Evolutionary conservation across 2,113 vertebrate genomes (phyloP).

Genomic region (Condylura cristata): DNA sequence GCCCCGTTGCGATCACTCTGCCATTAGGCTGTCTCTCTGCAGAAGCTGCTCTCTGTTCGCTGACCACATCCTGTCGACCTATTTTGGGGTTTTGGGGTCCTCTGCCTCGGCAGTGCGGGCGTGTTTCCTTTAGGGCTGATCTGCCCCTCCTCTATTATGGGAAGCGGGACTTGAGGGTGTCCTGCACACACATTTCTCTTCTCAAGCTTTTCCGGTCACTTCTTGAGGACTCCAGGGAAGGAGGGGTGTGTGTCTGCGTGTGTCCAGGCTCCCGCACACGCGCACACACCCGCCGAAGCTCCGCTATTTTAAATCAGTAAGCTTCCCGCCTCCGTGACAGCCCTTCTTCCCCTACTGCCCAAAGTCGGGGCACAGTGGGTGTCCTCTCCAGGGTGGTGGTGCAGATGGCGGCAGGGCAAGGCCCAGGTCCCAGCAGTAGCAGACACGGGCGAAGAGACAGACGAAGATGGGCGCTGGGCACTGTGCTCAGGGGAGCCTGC

Average conservation of each 20-base stretch:
- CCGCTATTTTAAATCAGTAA: background rate
- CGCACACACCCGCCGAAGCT: background rate
- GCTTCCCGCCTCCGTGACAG: background rate
- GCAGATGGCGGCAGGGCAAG: slow-evolving; percentile 49
- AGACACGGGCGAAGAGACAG: slow-evolving; percentile 68
- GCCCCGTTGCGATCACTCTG: background rate
- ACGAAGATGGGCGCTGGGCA: slow-evolving; percentile 70
- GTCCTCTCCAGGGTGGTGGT: slow-evolving; percentile 38
- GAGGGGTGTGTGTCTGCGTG: background rate
- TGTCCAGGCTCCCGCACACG: background rate
- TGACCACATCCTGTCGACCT: background rate
- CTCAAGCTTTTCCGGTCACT: slow-evolving; percentile 6
- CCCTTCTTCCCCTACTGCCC: background rate
- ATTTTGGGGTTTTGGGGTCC: rapidly evolving
- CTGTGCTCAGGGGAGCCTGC: slow-evolving; percentile 68
- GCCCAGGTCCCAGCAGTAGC: slow-evolving; percentile 67
- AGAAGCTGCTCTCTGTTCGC: background rate
- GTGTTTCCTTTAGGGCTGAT: background rate
- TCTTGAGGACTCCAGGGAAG: background rate
- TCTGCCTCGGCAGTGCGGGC: background rate
- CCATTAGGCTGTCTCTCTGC: background rate
- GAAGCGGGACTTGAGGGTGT: background rate
- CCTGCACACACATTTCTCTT: background rate
- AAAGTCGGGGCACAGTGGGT: background rate
- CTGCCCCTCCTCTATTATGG: background rate